Percentiles rank a stretch among this genome's conserved stretches.
Evolutionary conservation across 2,113 vertebrate species (phyloP).

Genomic region (Fregetta grallaria): DNA sequence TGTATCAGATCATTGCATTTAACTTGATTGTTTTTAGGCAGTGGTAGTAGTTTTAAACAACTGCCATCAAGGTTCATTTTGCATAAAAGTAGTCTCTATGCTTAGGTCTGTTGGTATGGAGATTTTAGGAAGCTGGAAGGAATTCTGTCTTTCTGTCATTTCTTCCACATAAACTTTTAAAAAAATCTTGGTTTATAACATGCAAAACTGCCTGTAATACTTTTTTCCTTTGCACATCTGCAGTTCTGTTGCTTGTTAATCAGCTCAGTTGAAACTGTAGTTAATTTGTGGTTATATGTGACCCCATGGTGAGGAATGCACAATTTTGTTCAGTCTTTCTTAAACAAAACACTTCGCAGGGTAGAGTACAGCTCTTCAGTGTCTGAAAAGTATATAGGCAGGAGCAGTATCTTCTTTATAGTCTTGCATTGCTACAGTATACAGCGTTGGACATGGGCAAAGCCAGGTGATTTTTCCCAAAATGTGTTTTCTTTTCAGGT

Average conservation of each 20-base stretch:
- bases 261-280: neutral
- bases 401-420: neutral
- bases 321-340: neutral
- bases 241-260: neutral
- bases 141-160: neutral
- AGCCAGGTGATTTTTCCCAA: neutral
- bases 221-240: neutral
- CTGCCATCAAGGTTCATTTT: neutral
- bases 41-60: neutral
- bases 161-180: neutral
- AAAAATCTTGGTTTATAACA: neutral
- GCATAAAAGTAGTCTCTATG: neutral
- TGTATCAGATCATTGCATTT: neutral
- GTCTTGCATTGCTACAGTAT: neutral
- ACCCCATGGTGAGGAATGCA: neutral
- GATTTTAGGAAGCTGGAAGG: neutral
- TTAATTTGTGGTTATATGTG: neutral
- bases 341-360: neutral
- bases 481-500: constrained; percentile 74
- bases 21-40: neutral
- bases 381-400: neutral
- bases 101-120: neutral
- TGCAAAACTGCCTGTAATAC: neutral
- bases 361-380: neutral
- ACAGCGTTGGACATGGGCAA: neutral